Conservation (phyloP, 2,113 vertebrate species). For the Petromus typicus region DNA sequence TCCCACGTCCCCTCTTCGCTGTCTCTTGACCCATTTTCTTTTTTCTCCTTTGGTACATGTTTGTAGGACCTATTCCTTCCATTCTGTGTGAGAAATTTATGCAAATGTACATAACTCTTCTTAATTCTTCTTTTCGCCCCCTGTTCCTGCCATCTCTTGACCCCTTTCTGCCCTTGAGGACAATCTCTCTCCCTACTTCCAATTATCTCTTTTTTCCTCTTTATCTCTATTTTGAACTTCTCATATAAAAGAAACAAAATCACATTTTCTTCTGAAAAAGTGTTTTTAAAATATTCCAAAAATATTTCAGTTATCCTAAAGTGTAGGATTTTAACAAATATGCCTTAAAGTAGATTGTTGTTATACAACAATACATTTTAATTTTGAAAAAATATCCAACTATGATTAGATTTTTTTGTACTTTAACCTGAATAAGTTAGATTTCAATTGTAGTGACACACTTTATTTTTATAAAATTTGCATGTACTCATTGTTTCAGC, state of each 20-base stretch:
- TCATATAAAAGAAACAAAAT: not conserved
- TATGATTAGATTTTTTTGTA: not conserved
- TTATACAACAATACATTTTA: not conserved
- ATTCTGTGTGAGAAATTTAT: not conserved
- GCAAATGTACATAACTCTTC: not conserved
- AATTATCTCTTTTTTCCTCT: not conserved
- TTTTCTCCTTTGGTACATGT: not conserved
- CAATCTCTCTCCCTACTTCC: not conserved
- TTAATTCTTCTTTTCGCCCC: not conserved
- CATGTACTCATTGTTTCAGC: not conserved
- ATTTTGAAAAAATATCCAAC: slow-evolving; percentile 27
- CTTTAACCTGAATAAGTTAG: not conserved
- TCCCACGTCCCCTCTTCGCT: not conserved
- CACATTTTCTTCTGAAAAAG: not conserved
- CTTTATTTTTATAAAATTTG: slow-evolving; percentile 9
- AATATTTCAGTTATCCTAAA: not conserved
- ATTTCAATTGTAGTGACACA: slow-evolving; percentile 23
- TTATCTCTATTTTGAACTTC: not conserved
- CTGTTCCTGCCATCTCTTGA: not conserved
- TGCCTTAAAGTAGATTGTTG: not conserved
- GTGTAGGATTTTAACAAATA: not conserved
- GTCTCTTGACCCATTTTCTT: not conserved
- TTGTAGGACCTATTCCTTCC: not conserved
- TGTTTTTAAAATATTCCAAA: slow-evolving; percentile 24
- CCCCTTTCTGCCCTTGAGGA: not conserved